Conservation (phyloP, 2,888 invertebrate genomes). For the Ceramica pisi region DNA sequence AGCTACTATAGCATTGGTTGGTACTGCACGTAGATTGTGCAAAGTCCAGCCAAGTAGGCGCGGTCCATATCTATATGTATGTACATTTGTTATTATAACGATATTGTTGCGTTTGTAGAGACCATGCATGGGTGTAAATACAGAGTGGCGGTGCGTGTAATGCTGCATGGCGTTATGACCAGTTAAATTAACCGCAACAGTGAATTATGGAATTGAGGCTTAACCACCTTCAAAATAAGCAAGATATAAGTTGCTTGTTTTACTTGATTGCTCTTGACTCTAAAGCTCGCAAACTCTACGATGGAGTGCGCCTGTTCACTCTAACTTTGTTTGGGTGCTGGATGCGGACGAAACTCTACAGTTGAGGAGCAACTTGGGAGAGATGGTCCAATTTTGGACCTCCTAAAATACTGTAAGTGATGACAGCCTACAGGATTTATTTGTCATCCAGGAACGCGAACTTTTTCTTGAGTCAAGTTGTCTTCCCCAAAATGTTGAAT, state of each 20-base stretch:
- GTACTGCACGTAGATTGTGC: conserved; percentile 7
- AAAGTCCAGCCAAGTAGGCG: conserved; percentile 23
- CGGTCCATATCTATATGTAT: not conserved
- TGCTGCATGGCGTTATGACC: not conserved
- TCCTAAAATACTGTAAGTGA: too few species aligned
- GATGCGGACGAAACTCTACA: too few species aligned
- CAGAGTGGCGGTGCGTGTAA: not conserved
- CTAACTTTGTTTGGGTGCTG: too few species aligned
- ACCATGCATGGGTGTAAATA: not conserved
- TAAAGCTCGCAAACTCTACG: too few species aligned
- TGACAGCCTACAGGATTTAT: too few species aligned
- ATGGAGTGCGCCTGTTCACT: too few species aligned
- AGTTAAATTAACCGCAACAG: not conserved
- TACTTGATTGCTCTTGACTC: too few species aligned
- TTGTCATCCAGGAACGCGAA: not conserved
- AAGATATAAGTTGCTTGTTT: too few species aligned
- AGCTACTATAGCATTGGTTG: not conserved
- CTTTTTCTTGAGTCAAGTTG: not conserved
- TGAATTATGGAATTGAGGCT: too few species aligned
- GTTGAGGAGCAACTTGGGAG: not conserved
- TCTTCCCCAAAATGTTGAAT: not conserved
- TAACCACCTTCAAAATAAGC: too few species aligned
- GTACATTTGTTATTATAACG: not conserved
- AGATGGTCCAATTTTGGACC: too few species aligned
- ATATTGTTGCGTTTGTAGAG: not conserved